Base-by-base conservation (phyloP, 2,888 invertebrate genomes). In the Sphaerophoria taeniata region DNA sequence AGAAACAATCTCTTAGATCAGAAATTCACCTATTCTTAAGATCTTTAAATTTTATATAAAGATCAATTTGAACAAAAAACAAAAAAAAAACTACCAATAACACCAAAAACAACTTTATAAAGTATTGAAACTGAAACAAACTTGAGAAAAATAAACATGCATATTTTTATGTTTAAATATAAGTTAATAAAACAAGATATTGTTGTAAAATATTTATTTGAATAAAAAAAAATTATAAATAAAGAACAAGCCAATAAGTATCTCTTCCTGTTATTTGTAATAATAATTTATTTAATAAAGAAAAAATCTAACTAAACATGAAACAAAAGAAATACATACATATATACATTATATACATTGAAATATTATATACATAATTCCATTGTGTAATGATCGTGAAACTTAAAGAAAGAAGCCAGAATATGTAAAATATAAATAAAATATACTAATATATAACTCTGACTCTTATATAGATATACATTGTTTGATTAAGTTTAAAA, bases 231-330 rank as follows among this genome's bases (percentile, higher is more conserved):
- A 11, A 65, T 33, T 16, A 61, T 39, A 33, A 9, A 51, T 45
- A 58, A 31, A 71, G 73, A 61, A 49, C 71, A 79, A 58, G 84
- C 80, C 84, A 84, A 79, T 74, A 78, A 61, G 63, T 51, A 74
- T 72, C 75, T 84, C 84, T 84, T 84, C 84, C 80, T 84, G 84
- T 84, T 84, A 75, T 80, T 84, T 76, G 69, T 84, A 80, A 75
- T 80, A 45, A 80, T 76, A 11, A 11, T 43, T 75, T 79, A 71
- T 72, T 74, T 63, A 45, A 45, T 47, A 34, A 36, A 24, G n/a
- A 55, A 70, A 47, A 43, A 43, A 43, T 7, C 39, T 12, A 43
- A 43, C 6, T 7, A 55, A 65, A 47, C 69, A 65, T 75, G 11
- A 67, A 72, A 73, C 9, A 49, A 77, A 65, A 73, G 43, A 77